Conservation (phyloP, 2,888 invertebrate genomes). For the Amorpha juglandis region DNA sequence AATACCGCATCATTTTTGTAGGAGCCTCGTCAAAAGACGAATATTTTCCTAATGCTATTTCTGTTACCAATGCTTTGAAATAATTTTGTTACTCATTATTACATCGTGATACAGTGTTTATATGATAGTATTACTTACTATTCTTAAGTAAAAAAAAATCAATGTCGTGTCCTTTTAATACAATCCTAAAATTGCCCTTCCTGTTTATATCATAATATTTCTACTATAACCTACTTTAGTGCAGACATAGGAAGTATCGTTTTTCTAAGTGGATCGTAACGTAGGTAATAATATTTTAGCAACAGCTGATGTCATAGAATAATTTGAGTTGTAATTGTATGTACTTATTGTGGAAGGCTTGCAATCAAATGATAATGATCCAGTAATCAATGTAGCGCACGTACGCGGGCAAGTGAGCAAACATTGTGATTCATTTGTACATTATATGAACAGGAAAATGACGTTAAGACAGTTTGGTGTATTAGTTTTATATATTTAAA, state of each 20-base stretch:
- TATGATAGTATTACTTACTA: too few species aligned
- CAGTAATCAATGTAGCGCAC: constrained; percentile 24
- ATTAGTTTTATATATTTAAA: constrained; percentile 8
- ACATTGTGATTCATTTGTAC: constrained; percentile 26
- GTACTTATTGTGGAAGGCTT: constrained; percentile 5
- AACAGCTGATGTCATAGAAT: constrained; percentile 7
- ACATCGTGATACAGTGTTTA: too few species aligned
- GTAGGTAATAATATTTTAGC: neutral
- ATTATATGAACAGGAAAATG: constrained; percentile 29
- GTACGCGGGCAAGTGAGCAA: constrained; percentile 11
- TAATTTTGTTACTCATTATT: too few species aligned
- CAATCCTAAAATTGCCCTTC: too few species aligned
- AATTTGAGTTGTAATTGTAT: constrained; percentile 8
- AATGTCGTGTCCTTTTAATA: too few species aligned
- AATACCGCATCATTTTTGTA: too few species aligned
- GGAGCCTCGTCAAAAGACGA: too few species aligned
- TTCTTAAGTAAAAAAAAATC: too few species aligned
- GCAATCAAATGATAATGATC: constrained; percentile 25
- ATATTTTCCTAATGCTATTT: too few species aligned
- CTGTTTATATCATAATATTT: neutral
- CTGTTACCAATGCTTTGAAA: too few species aligned
- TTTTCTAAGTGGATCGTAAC: neutral
- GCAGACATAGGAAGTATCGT: neutral
- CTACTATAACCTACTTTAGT: neutral
- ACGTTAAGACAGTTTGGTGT: constrained; percentile 21